These are phyloP conservation scores for Pteria penguin DNA, from an alignment of 2,888 invertebrate genomes.

Conservation along the genomic window DNA sequence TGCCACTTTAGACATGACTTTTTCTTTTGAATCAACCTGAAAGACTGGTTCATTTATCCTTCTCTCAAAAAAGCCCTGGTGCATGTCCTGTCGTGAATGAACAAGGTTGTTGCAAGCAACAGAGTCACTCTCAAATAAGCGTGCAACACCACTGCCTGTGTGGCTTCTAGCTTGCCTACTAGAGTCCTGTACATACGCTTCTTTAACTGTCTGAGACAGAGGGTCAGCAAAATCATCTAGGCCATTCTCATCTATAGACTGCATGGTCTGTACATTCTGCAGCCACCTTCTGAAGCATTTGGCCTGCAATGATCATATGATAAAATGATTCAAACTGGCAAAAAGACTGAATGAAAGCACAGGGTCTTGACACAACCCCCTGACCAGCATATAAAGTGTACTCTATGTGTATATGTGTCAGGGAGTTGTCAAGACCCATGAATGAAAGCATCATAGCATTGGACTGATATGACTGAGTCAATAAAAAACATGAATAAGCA, in stretches of 20 bases:
- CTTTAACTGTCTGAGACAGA: neutral
- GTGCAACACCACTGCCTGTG: conserved; percentile 6
- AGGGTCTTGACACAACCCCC: too few relatives aligned
- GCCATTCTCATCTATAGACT: conserved; percentile 31
- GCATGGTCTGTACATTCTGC: conserved; percentile 57
- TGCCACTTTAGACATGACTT: conserved; percentile 11
- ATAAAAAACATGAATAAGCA: too few relatives aligned
- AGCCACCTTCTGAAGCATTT: conserved; percentile 64
- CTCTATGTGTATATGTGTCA: too few relatives aligned
- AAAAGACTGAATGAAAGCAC: too few relatives aligned
- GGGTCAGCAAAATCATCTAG: neutral
- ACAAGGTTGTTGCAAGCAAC: neutral
- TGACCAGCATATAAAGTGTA: too few relatives aligned
- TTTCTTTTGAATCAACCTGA: neutral
- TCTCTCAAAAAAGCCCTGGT: neutral
- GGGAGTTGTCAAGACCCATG: too few relatives aligned
- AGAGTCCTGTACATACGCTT: conserved; percentile 26
- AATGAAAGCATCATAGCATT: too few relatives aligned
- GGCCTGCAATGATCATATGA: conserved; percentile 51
- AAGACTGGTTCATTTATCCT: neutral
- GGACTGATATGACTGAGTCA: too few relatives aligned
- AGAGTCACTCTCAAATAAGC: conserved; percentile 11
- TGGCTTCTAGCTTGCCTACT: neutral
- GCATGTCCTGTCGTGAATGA: neutral
- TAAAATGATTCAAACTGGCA: too few relatives aligned